These are phyloP conservation scores for Caenorhabditis latens DNA, from an alignment of 1,140 invertebrate genomes.

Conservation along the genomic window DNA sequence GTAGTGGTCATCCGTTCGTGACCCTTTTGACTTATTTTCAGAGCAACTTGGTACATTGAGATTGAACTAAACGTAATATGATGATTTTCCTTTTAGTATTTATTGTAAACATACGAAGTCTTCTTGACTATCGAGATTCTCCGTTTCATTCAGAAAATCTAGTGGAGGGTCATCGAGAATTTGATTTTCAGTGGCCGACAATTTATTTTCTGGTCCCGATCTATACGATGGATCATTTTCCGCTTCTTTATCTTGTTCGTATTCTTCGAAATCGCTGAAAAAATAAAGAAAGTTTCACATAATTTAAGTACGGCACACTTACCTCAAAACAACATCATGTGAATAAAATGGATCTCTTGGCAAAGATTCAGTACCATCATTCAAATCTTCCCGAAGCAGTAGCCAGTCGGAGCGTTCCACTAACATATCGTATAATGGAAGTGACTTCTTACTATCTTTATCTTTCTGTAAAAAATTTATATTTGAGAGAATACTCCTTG, in stretches of 20 bases:
- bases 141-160: not conserved
- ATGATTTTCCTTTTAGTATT: no score
- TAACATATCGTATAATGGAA: slow-evolving; percentile 11
- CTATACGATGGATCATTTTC: not conserved
- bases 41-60: no score
- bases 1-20: no score
- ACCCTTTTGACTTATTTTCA: no score
- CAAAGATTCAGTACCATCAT: slow-evolving; percentile 1
- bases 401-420: slow-evolving; percentile 28
- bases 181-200: not conserved
- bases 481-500: not conserved
- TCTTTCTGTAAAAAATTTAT: slow-evolving; percentile 13
- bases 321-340: slow-evolving; percentile 13
- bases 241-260: not conserved
- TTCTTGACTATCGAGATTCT: not conserved
- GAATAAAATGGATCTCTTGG: slow-evolving; percentile 36
- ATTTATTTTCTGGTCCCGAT: not conserved
- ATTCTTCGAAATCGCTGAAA: slow-evolving; percentile 29
- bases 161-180: not conserved
- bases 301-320: not conserved
- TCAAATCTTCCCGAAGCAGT: not conserved
- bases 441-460: not conserved
- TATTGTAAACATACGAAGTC: not conserved
- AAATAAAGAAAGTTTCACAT: not conserved
- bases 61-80: no score